Evolutionary conservation across 2,888 invertebrate species (phyloP).

Genomic region (Vanessa cardui): DNA sequence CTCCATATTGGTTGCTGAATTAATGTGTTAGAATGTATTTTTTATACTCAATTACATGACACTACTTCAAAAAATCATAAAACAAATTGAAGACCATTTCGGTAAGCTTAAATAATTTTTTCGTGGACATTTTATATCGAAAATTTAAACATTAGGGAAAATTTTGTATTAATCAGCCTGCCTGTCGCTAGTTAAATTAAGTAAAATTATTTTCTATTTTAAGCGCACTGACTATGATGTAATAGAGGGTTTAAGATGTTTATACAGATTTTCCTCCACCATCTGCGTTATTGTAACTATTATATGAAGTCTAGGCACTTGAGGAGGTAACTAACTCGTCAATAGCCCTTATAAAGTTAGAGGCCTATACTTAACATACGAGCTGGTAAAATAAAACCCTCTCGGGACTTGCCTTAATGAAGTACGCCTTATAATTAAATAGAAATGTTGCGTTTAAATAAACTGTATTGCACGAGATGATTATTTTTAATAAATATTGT

Average conservation of each 20-base stretch:
- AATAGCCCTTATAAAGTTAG: constrained; percentile 15
- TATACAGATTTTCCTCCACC: background rate
- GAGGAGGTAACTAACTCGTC: constrained; percentile 18
- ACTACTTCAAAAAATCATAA: too few relatives aligned
- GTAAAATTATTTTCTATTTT: too few relatives aligned
- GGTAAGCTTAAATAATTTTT: too few relatives aligned
- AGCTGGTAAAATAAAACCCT: constrained; percentile 11
- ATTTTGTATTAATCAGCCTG: too few relatives aligned
- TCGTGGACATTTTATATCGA: too few relatives aligned
- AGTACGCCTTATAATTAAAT: constrained; percentile 17
- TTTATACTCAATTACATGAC: too few relatives aligned
- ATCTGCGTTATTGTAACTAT: constrained; percentile 9
- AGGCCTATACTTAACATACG: constrained; percentile 16
- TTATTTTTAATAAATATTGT: constrained; percentile 4
- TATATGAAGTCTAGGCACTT: constrained; percentile 7
- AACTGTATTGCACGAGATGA: background rate
- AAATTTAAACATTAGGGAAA: too few relatives aligned
- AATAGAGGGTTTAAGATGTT: background rate
- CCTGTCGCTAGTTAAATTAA: too few relatives aligned
- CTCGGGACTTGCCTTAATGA: constrained; percentile 16
- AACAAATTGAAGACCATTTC: too few relatives aligned
- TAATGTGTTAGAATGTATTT: too few relatives aligned
- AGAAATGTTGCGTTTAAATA: constrained; percentile 5
- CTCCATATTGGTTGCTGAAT: too few relatives aligned
- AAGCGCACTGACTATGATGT: too few relatives aligned